Evolutionary conservation across 2,888 invertebrate genomes (phyloP).

Genomic region (Hemistola chrysoprasaria): DNA sequence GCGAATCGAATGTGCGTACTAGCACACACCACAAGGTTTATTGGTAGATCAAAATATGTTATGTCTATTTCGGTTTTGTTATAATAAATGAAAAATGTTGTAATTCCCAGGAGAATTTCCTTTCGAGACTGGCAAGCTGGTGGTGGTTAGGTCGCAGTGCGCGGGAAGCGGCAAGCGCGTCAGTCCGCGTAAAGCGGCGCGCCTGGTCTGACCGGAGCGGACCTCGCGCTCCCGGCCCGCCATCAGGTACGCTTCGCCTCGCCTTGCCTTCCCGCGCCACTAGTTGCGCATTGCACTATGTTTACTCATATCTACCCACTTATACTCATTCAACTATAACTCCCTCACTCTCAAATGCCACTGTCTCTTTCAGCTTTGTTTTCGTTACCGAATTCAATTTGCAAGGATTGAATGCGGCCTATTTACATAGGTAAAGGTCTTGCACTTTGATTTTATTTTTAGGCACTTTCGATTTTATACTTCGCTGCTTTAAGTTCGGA

Average conservation of each 20-base stretch:
- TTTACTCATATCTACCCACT: conserved; percentile 38
- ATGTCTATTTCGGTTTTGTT: too few species aligned
- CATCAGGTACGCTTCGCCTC: conserved; percentile 58
- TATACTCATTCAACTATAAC: conserved; percentile 16
- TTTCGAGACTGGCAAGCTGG: conserved; percentile 41
- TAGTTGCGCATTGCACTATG: conserved; percentile 75
- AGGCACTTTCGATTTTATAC: conserved; percentile 19
- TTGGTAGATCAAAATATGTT: too few species aligned
- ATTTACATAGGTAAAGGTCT: conserved; percentile 19
- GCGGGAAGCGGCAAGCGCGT: conserved; percentile 48
- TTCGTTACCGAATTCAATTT: conserved; percentile 18
- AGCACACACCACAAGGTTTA: too few species aligned
- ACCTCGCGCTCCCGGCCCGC: conserved; percentile 55
- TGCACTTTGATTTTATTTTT: conserved; percentile 19
- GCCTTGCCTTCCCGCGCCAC: conserved; percentile 47
- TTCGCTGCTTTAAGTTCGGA: conserved; percentile 17
- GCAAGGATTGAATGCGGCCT: conserved; percentile 15
- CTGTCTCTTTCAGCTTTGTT: conserved; percentile 24
- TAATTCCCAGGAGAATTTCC: conserved; percentile 8
- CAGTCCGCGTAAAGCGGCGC: conserved; percentile 74
- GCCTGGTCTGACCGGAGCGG: conserved; percentile 52
- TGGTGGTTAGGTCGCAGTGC: conserved; percentile 31
- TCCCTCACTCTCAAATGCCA: conserved; percentile 20
- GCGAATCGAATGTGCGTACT: too few species aligned
- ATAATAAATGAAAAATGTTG: too few species aligned